Conservation (phyloP, 2,888 invertebrate genomes). For the Trilocha varians region DNA sequence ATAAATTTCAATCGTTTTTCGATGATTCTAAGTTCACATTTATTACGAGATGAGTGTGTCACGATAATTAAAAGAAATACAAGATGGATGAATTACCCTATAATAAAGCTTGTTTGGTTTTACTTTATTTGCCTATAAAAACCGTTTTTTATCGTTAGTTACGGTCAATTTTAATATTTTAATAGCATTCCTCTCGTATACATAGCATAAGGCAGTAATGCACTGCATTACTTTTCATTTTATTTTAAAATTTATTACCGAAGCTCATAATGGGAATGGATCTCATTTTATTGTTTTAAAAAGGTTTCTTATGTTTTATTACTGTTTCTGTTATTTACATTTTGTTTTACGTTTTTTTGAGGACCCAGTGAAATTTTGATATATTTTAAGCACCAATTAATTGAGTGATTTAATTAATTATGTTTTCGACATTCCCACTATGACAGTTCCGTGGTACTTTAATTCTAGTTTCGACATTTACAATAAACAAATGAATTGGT, state of each 20-base stretch:
- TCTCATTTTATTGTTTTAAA: not conserved
- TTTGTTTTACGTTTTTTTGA: no score
- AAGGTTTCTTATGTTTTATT: no score
- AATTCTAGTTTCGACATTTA: slow-evolving; percentile 4
- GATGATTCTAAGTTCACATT: not conserved
- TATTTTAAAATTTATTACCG: slow-evolving; percentile 21
- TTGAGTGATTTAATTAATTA: no score
- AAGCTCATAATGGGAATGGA: slow-evolving; percentile 8
- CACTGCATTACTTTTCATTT: slow-evolving; percentile 55
- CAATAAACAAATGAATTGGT: not conserved
- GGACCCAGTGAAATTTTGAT: no score
- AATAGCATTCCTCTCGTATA: slow-evolving; percentile 74
- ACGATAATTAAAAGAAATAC: slow-evolving; percentile 19
- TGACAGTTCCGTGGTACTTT: slow-evolving; percentile 25
- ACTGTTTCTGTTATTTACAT: no score
- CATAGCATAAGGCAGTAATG: slow-evolving; percentile 80
- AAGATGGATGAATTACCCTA: slow-evolving; percentile 50
- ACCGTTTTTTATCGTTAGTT: slow-evolving; percentile 21
- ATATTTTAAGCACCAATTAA: no score
- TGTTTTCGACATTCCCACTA: slow-evolving; percentile 23
- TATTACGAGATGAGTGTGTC: not conserved
- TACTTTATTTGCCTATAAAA: slow-evolving; percentile 43
- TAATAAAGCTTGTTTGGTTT: slow-evolving; percentile 66
- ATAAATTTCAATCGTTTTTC: not conserved
- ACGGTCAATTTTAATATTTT: slow-evolving; percentile 52